Conservation (phyloP, 2,888 invertebrate genomes). For the Dioctria rufipes region DNA sequence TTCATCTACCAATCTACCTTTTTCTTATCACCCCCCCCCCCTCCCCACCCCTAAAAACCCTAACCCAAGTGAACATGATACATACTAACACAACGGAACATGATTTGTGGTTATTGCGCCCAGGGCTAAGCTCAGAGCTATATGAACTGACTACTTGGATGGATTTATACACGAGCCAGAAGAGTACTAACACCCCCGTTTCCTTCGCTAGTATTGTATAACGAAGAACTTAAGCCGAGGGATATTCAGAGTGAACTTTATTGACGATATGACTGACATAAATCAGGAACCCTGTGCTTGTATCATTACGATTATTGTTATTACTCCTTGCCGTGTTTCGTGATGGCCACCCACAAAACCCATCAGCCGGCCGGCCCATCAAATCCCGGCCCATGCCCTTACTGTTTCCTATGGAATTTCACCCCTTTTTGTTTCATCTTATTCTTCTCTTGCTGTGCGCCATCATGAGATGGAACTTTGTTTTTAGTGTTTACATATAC, state of each 20-base stretch:
- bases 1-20: no score
- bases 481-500: background rate
- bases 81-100: slow-evolving; percentile 49
- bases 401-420: slow-evolving; percentile 40
- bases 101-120: slow-evolving; percentile 56
- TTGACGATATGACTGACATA: slow-evolving; percentile 65
- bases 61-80: slow-evolving; percentile 23
- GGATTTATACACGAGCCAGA: slow-evolving; percentile 57
- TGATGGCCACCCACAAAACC: slow-evolving; percentile 15
- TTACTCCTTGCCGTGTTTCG: slow-evolving; percentile 63
- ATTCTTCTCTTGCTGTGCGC: slow-evolving; percentile 13
- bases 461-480: background rate
- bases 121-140: slow-evolving; percentile 57
- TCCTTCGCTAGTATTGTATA: slow-evolving; percentile 30
- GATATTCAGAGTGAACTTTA: slow-evolving; percentile 61
- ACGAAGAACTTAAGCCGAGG: slow-evolving; percentile 52
- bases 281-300: slow-evolving; percentile 62
- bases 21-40: slow-evolving; percentile 3
- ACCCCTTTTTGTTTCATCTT: slow-evolving; percentile 51
- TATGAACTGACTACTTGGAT: slow-evolving; percentile 58
- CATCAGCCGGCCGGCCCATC: background rate
- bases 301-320: slow-evolving; percentile 64
- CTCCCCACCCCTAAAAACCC: no score
- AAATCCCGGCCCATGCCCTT: background rate
- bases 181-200: slow-evolving; percentile 31